Evolutionary conservation across 1,140 invertebrate species (phyloP).

Genomic region (Hestina assimilis): DNA sequence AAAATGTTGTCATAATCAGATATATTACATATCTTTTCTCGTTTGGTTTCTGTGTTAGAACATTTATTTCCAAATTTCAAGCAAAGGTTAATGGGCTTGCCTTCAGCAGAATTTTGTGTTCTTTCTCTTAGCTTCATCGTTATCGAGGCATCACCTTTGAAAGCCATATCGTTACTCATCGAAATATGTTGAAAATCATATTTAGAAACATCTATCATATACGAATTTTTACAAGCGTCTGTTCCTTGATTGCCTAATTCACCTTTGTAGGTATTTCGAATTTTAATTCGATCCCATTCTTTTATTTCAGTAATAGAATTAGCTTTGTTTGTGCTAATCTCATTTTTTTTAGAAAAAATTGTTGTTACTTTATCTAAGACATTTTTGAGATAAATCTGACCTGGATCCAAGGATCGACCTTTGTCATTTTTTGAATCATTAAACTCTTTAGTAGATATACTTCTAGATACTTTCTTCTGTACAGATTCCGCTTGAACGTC

Average conservation of each 20-base stretch:
- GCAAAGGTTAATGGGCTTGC: slow-evolving; percentile 26
- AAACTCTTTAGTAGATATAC: slow-evolving; percentile 40
- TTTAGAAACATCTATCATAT: slow-evolving; percentile 49
- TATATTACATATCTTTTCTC: background rate
- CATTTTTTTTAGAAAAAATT: slow-evolving; percentile 31
- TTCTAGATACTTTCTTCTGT: slow-evolving; percentile 47
- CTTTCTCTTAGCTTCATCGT: slow-evolving; percentile 50
- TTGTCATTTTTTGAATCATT: slow-evolving; percentile 8
- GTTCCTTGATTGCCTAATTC: slow-evolving; percentile 31
- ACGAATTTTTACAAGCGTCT: slow-evolving; percentile 24
- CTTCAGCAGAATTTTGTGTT: slow-evolving; percentile 21
- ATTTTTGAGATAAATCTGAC: slow-evolving; percentile 44
- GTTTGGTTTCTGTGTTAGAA: background rate
- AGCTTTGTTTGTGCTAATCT: slow-evolving; percentile 1
- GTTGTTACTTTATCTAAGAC: slow-evolving; percentile 49
- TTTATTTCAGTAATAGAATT: background rate
- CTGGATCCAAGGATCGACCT: slow-evolving; percentile 23
- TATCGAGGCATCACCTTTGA: slow-evolving; percentile 34
- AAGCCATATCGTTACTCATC: slow-evolving; percentile 32
- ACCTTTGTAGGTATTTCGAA: slow-evolving; percentile 19
- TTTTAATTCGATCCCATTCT: slow-evolving; percentile 8
- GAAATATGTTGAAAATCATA: slow-evolving; percentile 49
- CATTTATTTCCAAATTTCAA: slow-evolving; percentile 34
- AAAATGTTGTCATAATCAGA: slow-evolving; percentile 14
- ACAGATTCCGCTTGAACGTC: slow-evolving; percentile 51